Base-by-base conservation (phyloP, 2,888 invertebrate genomes). In the Holacanthella duospinosa region DNA sequence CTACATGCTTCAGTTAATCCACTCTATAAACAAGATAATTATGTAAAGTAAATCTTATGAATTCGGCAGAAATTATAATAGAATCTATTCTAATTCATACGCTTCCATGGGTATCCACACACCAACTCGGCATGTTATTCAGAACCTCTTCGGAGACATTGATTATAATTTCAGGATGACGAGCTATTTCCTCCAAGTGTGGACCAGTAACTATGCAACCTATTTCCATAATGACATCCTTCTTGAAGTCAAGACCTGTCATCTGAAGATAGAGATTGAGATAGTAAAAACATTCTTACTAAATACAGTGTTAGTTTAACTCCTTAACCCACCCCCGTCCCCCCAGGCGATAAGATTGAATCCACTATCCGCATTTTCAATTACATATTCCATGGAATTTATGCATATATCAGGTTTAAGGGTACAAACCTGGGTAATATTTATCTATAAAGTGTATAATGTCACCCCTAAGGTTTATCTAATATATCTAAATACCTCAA, bases 191-290 rank as follows among this genome's bases (percentile, higher is more conserved):
- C 71, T 89, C 86, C 21, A 94, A 78, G 60, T 91, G 75, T 16
- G 81, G 79, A 75, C 95, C 91, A 0, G 96, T 96, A 61, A 97
- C 82, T 29, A 96, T 75, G 75, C 92, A 90, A 0, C 93, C 89
- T 62, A 94, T 83, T 81, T 97, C 96, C 74, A 97, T 77, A 61
- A 97, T 89, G 67, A 85, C 83, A 74, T 92, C 87, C 60, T 78
- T 84, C 0, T 86, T 80, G 57, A 87, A 76, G 75, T 94, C 83
- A 21, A 96, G 78, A 0, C 96, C 96, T 9, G 93, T 91, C 93
- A 97, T 91, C 86, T 86, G 74, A 62, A 79, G 74, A 36, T 61
- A 26, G 58, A 36, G 16, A 16, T 36, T 36, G n/a, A 36, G 6
- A 48, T 21, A 4, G 21, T 21, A 21, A n/a, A n/a, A 21, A 4